Base-by-base conservation (phyloP, 2,888 invertebrate genomes). In the Archips crataeganus region DNA sequence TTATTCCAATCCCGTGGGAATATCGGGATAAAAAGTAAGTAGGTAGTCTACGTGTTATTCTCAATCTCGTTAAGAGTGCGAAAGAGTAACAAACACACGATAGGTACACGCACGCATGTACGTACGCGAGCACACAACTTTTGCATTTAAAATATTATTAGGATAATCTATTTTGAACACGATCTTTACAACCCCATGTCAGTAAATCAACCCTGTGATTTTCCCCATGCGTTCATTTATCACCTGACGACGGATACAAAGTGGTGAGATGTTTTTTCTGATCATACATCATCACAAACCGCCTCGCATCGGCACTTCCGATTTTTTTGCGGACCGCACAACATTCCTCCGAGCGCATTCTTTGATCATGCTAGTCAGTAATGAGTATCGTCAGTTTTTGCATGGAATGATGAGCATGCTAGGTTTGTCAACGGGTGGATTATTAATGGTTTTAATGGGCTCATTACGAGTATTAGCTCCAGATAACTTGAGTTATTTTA, bases 261-360 rank as follows among this genome's bases (percentile, higher is more conserved):
- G 67, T 78, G 75, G 51, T 62, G 71, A 69, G 51, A 54, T 45
- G 45, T 67, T 78, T 79, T 79, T 80, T 78, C 77, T 64, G 74
- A 74, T 75, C 74, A 79, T 82, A 78, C 73, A 79, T 80, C 81
- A 80, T 78, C 79, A 81, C 79, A 80, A 72, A 81, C 79, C 80
- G 77, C 81, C 80, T 76, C 75, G 66, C 75, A 66, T 70, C 45
- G 69, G 45, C 65, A 74, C 70, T 74, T 75, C 75, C 78, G 70
- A 66, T 66, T 70, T 77, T 39, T 78, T 77, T 78, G 78, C 78
- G 67, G 10, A 67, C 65, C 45, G 62, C 51, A 67, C 70, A 36
- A 42, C 75, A 77, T 77, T 77, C 77, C 13, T 72, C 32, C 42
- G 63, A 13, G 54, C 63, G 65, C 74, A 74, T 74, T 74, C 74